A percentile compares a stretch with the other conserved stretches of the same genome.
Conservation (phyloP, 1,140 invertebrate species). For the Acromyrmex echinatior region DNA sequence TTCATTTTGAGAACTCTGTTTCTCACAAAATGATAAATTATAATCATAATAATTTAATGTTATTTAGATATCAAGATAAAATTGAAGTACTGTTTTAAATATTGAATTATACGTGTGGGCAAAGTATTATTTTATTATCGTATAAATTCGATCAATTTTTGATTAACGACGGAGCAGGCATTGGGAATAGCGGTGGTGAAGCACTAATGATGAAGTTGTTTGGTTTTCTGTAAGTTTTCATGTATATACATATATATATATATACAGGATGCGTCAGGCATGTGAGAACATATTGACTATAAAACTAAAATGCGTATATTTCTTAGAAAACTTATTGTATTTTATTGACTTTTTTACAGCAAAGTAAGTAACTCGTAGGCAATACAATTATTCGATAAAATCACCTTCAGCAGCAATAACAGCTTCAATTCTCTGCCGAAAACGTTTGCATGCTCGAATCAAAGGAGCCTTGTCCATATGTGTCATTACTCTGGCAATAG, state of each 20-base stretch:
- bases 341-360: too few relatives aligned
- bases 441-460: too few relatives aligned
- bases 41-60: background rate
- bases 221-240: conserved; percentile 64
- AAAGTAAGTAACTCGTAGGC: too few relatives aligned
- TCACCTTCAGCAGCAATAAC: too few relatives aligned
- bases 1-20: background rate
- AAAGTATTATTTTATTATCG: background rate
- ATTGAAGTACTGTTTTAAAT: background rate
- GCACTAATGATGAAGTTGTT: conserved; percentile 33
- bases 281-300: too few relatives aligned
- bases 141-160: background rate
- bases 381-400: too few relatives aligned
- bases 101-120: background rate
- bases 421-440: too few relatives aligned
- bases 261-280: too few relatives aligned
- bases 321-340: too few relatives aligned
- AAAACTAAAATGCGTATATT: too few relatives aligned
- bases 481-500: too few relatives aligned
- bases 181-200: conserved; percentile 45
- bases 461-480: too few relatives aligned
- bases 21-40: background rate
- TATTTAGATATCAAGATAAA: conserved; percentile 18
- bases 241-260: conserved; percentile 48
- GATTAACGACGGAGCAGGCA: conserved; percentile 41